Evolutionary conservation across 2,797 vertebrate genomes (phyloP).

Genomic region (Ibycter americanus): DNA sequence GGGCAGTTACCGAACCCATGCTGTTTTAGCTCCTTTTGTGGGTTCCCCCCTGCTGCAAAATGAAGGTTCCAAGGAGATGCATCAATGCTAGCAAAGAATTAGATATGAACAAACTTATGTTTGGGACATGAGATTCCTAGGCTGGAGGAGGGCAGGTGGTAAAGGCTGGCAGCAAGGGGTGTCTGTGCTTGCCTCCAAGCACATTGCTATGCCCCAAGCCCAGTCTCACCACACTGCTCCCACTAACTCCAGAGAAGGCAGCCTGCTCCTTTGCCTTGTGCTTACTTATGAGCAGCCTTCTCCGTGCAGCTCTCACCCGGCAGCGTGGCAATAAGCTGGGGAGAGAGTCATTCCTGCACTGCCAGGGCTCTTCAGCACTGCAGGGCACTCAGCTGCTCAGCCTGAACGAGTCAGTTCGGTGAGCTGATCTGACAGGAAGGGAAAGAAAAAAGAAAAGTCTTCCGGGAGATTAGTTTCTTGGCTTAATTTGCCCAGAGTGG

Average conservation of each 20-base stretch:
- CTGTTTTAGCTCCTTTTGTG: not conserved
- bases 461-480: not conserved
- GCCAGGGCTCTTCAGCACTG: not conserved
- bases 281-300: not conserved
- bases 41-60: not conserved
- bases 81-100: not conserved
- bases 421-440: not conserved
- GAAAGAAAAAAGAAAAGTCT: not conserved
- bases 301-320: not conserved
- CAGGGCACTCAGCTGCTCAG: not conserved
- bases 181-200: not conserved
- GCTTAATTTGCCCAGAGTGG: not conserved
- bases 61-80: not conserved
- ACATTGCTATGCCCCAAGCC: not conserved
- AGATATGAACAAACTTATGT: fast-evolving
- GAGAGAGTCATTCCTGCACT: not conserved
- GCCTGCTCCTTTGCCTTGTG: not conserved
- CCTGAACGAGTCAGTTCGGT: not conserved
- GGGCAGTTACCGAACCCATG: fast-evolving
- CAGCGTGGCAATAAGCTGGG: not conserved
- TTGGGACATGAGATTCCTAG: not conserved
- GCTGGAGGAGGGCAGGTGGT: fast-evolving
- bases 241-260: not conserved
- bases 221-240: not conserved
- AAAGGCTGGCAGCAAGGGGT: not conserved